These are phyloP conservation scores for Chlamydotis undulata DNA, from an alignment of 2,113 vertebrate species.

Conservation along the genomic window DNA sequence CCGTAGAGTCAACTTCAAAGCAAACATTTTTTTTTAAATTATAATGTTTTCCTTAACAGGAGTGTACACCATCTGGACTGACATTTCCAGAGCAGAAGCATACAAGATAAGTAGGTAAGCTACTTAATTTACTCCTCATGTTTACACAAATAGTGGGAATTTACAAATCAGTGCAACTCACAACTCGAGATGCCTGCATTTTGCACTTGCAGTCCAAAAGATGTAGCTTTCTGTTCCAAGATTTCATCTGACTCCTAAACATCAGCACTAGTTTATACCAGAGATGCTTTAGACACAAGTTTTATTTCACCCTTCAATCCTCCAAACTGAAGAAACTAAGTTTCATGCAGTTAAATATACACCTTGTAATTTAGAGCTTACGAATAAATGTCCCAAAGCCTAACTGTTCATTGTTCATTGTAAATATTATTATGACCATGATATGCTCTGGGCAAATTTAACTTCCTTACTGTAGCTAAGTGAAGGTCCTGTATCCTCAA, in stretches of 20 bases:
- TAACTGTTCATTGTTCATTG: neutral
- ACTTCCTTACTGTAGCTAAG: neutral
- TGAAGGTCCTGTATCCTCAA: neutral
- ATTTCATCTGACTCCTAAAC: neutral
- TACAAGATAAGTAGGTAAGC: neutral
- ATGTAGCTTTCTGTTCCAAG: neutral
- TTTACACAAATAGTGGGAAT: neutral
- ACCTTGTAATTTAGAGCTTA: neutral
- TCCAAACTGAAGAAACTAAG: neutral
- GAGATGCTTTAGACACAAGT: neutral
- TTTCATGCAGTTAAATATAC: neutral
- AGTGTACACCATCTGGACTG: neutral
- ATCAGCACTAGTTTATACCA: neutral
- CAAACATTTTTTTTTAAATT: neutral
- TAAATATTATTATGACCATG: neutral
- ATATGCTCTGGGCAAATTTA: neutral
- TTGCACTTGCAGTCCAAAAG: neutral
- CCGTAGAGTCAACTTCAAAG: neutral
- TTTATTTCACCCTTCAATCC: neutral
- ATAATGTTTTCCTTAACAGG: neutral
- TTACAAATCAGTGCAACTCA: neutral
- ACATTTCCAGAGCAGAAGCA: conserved; percentile 23
- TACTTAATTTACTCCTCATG: neutral
- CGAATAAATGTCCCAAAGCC: neutral
- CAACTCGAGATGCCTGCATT: neutral